Evolutionary conservation across 1,140 invertebrate species (phyloP), one percentile per base, ranked within the genome.

Genomic region (Maniola jurtina): DNA sequence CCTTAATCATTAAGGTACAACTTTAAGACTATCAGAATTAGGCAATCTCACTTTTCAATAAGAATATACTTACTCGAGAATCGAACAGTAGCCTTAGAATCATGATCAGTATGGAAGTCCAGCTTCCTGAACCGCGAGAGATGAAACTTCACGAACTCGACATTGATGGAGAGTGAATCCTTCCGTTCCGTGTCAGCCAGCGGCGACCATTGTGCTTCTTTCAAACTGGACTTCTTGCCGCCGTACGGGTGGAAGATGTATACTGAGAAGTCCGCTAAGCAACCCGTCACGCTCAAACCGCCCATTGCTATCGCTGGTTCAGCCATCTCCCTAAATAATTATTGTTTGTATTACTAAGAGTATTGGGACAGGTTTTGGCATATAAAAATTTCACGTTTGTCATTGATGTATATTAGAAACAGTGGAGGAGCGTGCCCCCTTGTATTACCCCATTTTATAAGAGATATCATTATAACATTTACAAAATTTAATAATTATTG

Each of bases 161-260:
- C 97, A 86, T 99, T 98, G 11, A 99, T 95, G 81, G 97, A 98
- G 7, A 99, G 91, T 0, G 98, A 98, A 92, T 99, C 98, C 87
- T 99, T 98, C 15, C 98, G 92, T 80, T 98, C 97, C 68, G 95
- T 95, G 77, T 98, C 97, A 0, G 95, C 94, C 6, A 97, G 89
- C 0, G 96, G 96, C 5, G 95, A 96, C 94, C 96, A 97, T 78
- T 97, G 96, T 0, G 95, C 93, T 86, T 97, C 95, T 87, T 96
- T 97, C 3, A 95, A 82, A 79, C 94, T 94, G 6, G 95, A 93
- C 84, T 97, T 97, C 47, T 94, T 94, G 35, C 96, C 97, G 11
- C 98, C 98, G 84, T 99, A 99, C 0, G 98, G 98, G 92, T 99
- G 98, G 91, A 99, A 99, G 70, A 99, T 98, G 86, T 98, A 98